These are phyloP conservation scores for Sinosuthora webbiana DNA, from an alignment of 2,113 vertebrate genomes.

Conservation along the genomic window DNA sequence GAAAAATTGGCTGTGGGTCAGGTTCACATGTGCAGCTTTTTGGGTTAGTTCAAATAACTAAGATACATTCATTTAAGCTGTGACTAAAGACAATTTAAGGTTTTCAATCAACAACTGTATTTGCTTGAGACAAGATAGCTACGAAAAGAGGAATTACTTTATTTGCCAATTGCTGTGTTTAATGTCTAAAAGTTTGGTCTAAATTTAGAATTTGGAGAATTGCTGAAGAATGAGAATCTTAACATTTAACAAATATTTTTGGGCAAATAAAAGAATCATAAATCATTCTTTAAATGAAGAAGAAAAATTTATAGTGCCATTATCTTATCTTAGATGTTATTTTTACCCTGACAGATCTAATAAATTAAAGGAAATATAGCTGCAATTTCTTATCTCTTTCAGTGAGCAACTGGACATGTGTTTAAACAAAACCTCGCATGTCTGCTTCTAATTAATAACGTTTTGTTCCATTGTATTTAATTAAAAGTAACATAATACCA, in stretches of 20 bases:
- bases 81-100: not conserved
- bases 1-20: not conserved
- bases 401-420: conserved; percentile 1
- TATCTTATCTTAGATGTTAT: conserved; percentile 58
- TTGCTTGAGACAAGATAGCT: not conserved
- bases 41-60: not conserved
- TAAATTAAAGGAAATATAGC: conserved; percentile 44
- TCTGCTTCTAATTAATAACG: conserved; percentile 16
- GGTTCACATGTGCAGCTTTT: not conserved
- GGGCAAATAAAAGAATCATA: not conserved
- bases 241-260: not conserved
- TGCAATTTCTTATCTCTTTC: conserved; percentile 40
- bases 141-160: not conserved
- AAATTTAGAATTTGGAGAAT: not conserved
- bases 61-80: not conserved
- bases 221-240: not conserved
- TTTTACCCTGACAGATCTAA: conserved; percentile 56
- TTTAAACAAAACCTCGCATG: conserved; percentile 36
- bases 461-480: not conserved
- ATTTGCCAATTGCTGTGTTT: not conserved
- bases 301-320: conserved; percentile 30
- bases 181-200: not conserved
- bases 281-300: conserved; percentile 21
- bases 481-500: conserved; percentile 6
- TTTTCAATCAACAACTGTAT: not conserved